phyloP scores from a whole-genome alignment of 2,113 vertebrate genomes.

The Phocoena sinus region DNA sequence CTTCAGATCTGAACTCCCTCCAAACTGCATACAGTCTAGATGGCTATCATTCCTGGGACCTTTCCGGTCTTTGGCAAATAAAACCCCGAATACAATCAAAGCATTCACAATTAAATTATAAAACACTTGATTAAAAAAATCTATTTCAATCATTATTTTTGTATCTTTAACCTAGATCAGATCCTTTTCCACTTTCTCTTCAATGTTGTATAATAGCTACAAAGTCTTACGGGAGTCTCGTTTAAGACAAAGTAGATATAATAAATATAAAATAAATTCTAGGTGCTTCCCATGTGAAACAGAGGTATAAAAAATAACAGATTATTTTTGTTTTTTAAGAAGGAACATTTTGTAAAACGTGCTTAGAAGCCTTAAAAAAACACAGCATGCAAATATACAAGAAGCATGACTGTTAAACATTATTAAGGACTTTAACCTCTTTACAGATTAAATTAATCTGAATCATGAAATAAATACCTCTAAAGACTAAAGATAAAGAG shows the following conservation, averaged over 20 bases:
- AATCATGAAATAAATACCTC: not conserved
- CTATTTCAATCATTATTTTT: not conserved
- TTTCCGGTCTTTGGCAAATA: constrained; percentile 21
- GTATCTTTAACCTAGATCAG: not conserved
- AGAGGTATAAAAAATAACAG: not conserved
- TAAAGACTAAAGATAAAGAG: not conserved
- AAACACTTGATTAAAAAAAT: constrained; percentile 28
- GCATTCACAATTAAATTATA: constrained; percentile 34
- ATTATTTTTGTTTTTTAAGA: not conserved
- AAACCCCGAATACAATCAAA: constrained; percentile 35
- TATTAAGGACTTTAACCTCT: not conserved
- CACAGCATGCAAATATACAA: not conserved
- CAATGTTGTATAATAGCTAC: not conserved
- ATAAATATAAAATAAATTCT: not conserved
- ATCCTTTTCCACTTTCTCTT: not conserved
- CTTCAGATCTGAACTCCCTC: not conserved
- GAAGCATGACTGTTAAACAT: not conserved
- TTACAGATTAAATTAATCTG: not conserved
- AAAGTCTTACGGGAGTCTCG: not conserved
- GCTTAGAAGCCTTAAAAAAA: not conserved
- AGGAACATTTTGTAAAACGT: not conserved
- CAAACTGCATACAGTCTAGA: not conserved
- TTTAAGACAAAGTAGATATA: not conserved
- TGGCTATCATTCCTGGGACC: not conserved
- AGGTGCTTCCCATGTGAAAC: not conserved